A percentile compares a stretch with the other conserved stretches of the same genome.
These are phyloP conservation scores for Tricholaema leucomelas DNA, from an alignment of 2,113 vertebrate genomes.

Conservation along the genomic window DNA sequence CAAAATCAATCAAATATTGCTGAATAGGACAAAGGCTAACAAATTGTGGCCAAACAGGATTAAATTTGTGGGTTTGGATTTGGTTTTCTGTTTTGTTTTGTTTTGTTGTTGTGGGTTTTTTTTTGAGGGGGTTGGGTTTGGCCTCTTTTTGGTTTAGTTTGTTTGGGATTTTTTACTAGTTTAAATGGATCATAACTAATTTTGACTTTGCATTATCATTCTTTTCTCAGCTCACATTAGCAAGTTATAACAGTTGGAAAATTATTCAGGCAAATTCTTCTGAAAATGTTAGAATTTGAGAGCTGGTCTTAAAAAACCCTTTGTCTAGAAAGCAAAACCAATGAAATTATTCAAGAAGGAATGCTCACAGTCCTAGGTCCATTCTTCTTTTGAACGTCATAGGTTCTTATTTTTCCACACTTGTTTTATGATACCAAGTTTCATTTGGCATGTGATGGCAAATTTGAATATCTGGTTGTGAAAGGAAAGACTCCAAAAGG, in stretches of 20 bases:
- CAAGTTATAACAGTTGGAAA: background rate
- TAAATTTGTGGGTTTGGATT: background rate
- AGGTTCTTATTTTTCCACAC: background rate
- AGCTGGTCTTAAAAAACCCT: too few species aligned
- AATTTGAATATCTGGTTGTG: background rate
- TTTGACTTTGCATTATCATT: background rate
- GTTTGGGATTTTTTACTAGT: background rate
- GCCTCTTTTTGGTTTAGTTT: too few species aligned
- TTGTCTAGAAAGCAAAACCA: too few species aligned
- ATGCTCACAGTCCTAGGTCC: background rate
- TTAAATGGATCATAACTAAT: background rate
- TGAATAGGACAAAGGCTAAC: background rate
- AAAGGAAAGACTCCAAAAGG: background rate
- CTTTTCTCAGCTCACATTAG: background rate
- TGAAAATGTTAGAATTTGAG: too few species aligned
- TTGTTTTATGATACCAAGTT: background rate
- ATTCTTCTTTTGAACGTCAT: background rate
- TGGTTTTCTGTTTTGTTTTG: rapidly evolving
- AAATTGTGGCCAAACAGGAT: background rate
- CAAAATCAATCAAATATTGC: constrained; percentile 46
- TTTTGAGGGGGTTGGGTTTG: background rate
- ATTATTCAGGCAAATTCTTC: background rate
- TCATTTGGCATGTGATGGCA: background rate
- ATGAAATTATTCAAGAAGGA: background rate
- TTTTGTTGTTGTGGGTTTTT: background rate